Base-by-base conservation (phyloP, 37 sponge, comb jelly and placozoan genomes). In the Halichondria panicea region DNA sequence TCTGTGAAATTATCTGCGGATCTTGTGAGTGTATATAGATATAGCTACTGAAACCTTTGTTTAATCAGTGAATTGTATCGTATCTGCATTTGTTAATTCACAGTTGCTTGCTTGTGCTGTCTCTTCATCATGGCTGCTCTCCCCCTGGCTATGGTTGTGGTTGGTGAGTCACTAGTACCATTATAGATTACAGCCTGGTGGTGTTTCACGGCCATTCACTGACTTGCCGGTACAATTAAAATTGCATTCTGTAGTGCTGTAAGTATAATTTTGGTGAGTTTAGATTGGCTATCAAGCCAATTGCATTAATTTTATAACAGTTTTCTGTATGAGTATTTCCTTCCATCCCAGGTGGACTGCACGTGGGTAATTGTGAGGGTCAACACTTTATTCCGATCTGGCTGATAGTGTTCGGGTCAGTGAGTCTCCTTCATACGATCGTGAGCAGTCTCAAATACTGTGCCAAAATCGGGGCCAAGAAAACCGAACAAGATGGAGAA, bases 341-440 rank as follows among this genome's bases (percentile, higher is more conserved):
- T 27, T 70, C 27, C 40, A 24, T 36, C 43, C 33, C 56, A 87
- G 88, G 88, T 25, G 43, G 78, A 25, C 42, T 88, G 9, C 72
- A 82, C 38, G 43, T 81, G 3, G 30, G 72, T 55, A n/a, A 66
- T 19, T 88, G 88, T 78, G 43, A 25, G 7, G 22, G 21, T 22
- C 55, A 39, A 15, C n/a, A 41, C 0, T 36, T 39, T 9, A 82
- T 88, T 31, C 88, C 88, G 33, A 77, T 82, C 37, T 88, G 77
- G 71, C 66, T 88, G 28, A 82, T 88, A 30, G 88, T 88, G 33
- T 82, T 82, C 72, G 88, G 88, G 0, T 63, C 50, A 27, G 70
- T 82, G 0, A 66, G 83, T 19, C 72, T 88, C 30, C 34, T 72
- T 2, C 78, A 82, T 41, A 82, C 83, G 6, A 13, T 63, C 30